Conservation (phyloP, 1,140 invertebrate species). For the Drosophila tani region DNA sequence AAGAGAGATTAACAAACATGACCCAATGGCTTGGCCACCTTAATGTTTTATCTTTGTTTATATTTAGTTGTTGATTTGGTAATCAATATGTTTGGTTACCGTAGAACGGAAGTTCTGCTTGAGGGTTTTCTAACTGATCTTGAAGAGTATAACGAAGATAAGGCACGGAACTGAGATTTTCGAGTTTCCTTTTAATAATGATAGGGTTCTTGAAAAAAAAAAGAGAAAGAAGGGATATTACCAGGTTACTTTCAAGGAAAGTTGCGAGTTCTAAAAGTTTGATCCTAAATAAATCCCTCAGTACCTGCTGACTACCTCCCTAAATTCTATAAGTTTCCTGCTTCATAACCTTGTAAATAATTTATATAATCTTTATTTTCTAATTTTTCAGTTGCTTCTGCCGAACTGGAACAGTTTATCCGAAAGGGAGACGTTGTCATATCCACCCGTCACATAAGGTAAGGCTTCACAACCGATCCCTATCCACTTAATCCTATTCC, state of each 20-base stretch:
- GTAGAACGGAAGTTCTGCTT: constrained; percentile 61
- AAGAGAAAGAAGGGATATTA: not conserved
- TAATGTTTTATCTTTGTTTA: constrained; percentile 14
- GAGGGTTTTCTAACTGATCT: constrained; percentile 19
- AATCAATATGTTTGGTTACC: constrained; percentile 62
- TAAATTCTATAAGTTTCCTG: no score
- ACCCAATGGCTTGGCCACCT: constrained; percentile 10
- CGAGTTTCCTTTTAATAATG: not conserved
- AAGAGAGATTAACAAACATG: constrained; percentile 55
- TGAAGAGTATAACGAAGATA: constrained; percentile 5
- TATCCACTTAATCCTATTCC: not conserved
- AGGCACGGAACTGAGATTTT: constrained; percentile 4
- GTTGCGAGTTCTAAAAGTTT: no score
- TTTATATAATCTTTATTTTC: not conserved
- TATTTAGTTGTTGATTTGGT: constrained; percentile 61
- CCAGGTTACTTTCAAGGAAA: not conserved
- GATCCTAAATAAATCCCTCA: no score
- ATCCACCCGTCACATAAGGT: constrained; percentile 87
- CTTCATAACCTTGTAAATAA: not conserved
- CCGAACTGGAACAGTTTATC: constrained; percentile 87
- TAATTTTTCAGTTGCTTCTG: constrained; percentile 86
- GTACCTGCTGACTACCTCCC: no score
- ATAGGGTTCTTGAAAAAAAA: not conserved
- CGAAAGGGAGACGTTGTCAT: constrained; percentile 87
- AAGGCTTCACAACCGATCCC: not conserved